These are phyloP conservation scores for Drosophila pandora DNA, from an alignment of 1,140 invertebrate genomes.

Conservation along the genomic window DNA sequence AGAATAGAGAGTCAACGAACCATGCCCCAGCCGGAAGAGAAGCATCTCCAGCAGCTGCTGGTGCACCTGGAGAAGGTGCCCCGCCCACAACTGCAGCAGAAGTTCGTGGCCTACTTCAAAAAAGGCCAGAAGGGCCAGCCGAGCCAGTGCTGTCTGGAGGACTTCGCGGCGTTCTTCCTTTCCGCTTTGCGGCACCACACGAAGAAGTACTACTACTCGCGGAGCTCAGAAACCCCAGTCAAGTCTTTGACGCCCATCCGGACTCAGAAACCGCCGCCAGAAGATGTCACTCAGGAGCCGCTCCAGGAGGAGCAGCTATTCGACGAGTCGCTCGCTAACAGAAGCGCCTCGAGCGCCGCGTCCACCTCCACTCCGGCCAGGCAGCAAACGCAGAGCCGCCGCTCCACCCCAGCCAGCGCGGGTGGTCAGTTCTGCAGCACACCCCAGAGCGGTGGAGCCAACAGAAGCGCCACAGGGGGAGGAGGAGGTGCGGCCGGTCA, in stretches of 20 bases:
- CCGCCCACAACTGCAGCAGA: constrained; percentile 30
- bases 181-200: constrained; percentile 70
- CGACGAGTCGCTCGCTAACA: constrained; percentile 34
- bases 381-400: constrained; percentile 27
- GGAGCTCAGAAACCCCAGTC: constrained; percentile 46
- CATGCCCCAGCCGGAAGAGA: constrained; percentile 43
- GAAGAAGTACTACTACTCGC: constrained; percentile 52
- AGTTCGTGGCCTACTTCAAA: constrained; percentile 42
- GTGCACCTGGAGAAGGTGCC: constrained; percentile 43
- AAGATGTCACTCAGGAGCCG: constrained; percentile 21
- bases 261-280: constrained; percentile 12
- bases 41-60: constrained; percentile 46
- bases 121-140: neutral
- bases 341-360: constrained; percentile 26
- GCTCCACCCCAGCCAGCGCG: constrained; percentile 30
- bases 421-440: constrained; percentile 48
- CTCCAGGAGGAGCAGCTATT: constrained; percentile 17
- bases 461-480: constrained; percentile 34
- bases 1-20: constrained; percentile 10
- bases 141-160: constrained; percentile 57
- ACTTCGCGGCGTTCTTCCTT: constrained; percentile 75
- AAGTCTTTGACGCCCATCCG: constrained; percentile 58
- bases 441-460: constrained; percentile 38
- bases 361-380: constrained; percentile 26
- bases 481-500: constrained; percentile 26